These are phyloP conservation scores for Plagodis dolabraria DNA, from an alignment of 2,888 invertebrate genomes.

Conservation along the genomic window DNA sequence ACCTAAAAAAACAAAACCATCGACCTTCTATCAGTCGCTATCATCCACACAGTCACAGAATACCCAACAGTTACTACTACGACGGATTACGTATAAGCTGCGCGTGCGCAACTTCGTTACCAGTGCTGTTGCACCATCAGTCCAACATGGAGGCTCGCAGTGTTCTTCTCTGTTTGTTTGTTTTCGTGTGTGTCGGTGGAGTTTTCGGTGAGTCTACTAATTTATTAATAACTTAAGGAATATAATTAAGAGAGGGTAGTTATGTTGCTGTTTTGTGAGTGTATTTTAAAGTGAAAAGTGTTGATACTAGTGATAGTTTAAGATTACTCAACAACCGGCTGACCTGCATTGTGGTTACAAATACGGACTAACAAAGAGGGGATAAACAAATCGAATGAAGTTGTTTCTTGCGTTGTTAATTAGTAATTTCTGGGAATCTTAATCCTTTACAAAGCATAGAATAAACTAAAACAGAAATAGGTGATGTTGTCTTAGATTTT, in stretches of 20 bases:
- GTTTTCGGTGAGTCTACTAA: slow-evolving; percentile 34
- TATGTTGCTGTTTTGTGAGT: not conserved
- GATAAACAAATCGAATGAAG: not conserved
- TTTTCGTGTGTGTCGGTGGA: slow-evolving; percentile 24
- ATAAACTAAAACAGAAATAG: too few species aligned
- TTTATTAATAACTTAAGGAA: not conserved
- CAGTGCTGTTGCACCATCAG: slow-evolving; percentile 33
- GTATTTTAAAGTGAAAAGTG: slow-evolving; percentile 1
- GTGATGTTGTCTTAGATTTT: too few species aligned
- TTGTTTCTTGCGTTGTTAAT: not conserved
- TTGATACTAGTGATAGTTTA: slow-evolving; percentile 8
- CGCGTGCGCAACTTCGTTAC: slow-evolving; percentile 4
- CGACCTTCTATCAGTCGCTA: slow-evolving; percentile 29
- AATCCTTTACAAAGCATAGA: too few species aligned
- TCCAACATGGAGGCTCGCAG: slow-evolving; percentile 30
- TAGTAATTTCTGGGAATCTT: not conserved
- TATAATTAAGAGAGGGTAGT: not conserved
- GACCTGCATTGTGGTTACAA: slow-evolving; percentile 13
- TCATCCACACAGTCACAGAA: slow-evolving; percentile 20
- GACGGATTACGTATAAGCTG: slow-evolving; percentile 26
- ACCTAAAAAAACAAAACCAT: slow-evolving; percentile 1
- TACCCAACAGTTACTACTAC: slow-evolving; percentile 6
- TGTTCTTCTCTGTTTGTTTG: slow-evolving; percentile 33
- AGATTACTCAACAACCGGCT: slow-evolving; percentile 24
- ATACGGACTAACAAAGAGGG: not conserved